Base-by-base conservation (phyloP, 53 echinoderm and acorn worm species). In the Temnopleurus reevesii region DNA sequence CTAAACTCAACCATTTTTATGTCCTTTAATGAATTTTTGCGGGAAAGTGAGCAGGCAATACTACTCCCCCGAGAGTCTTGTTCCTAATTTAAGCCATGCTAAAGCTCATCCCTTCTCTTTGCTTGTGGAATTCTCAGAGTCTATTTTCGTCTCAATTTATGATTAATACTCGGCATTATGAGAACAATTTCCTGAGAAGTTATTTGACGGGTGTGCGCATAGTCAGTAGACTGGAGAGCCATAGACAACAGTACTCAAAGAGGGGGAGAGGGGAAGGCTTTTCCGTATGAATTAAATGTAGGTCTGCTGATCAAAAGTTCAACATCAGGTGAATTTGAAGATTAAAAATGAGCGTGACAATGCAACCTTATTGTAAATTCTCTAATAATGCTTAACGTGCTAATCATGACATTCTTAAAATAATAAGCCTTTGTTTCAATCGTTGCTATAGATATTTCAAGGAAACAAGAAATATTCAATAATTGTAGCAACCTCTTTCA, bases 131-230 rank as follows among this genome's bases (percentile, higher is more conserved):
- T 80, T 27, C 47, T 51, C 28, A 46, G 25, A 46, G 49, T 80
- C 80, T 80, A 80, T 80, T 80, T 80, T 80, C 47, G 80, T 46
- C 51, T 19, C 80, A 4, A 80, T 29, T 80, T 80, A 80, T 80
- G 80, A 80, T 80, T 80, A 80, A 80, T 80, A 49, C 80, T 15
- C 80, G 21, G 31, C 80, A 80, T 80, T 80, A 49, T 80, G 80
- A 80, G 80, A 80, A 80, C 51, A 51, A 80, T 80, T 80, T 80
- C 80, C 80, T 80, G 80, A 80, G 47, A 28, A 51, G 80, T 41
- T 71, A 41, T 71, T 71, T 71, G 71, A 71, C 43, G 71, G 71
- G 71, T 43, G 71, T n/a, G n/a, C 41, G 36, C 71, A 41, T 43
- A 71, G 71, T 71, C 71, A 63, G n/a, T n/a, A n/a, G n/a, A n/a